Percentiles rank a stretch among this genome's conserved stretches.
Evolutionary conservation across 1,140 invertebrate species (phyloP).

Genomic region (Bacillus rossius): DNA sequence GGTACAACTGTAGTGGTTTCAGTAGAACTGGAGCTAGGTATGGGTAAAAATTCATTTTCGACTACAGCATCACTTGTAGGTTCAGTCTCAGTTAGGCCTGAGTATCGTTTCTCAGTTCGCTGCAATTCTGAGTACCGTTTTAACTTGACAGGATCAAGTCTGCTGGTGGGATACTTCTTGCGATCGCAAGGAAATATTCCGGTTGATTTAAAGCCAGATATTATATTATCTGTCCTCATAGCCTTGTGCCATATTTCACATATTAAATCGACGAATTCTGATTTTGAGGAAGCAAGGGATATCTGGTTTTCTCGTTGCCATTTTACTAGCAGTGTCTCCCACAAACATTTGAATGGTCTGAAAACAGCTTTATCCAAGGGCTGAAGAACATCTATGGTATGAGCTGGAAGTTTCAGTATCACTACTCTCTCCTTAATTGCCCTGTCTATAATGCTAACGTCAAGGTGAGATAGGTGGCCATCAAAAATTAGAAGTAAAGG

Average conservation of each 20-base stretch:
- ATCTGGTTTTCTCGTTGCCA: slow-evolving; percentile 13
- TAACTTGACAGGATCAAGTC: slow-evolving; percentile 13
- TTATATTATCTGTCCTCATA: slow-evolving; percentile 5
- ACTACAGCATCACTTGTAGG: too few species aligned
- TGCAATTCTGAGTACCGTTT: slow-evolving; percentile 1
- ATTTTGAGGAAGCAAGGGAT: slow-evolving; percentile 2
- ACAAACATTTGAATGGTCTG: slow-evolving; percentile 6
- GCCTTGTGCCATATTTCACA: slow-evolving; percentile 10
- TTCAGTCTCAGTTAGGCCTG: too few species aligned
- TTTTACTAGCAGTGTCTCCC: slow-evolving; percentile 8
- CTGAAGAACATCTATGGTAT: slow-evolving; percentile 13
- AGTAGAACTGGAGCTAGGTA: too few species aligned
- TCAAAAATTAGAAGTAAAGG: slow-evolving; percentile 14
- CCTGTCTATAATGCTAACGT: slow-evolving; percentile 6
- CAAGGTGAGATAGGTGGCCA: slow-evolving; percentile 11
- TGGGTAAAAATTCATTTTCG: too few species aligned
- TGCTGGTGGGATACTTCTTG: slow-evolving; percentile 9
- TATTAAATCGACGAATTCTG: slow-evolving; percentile 7
- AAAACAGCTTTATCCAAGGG: slow-evolving; percentile 12
- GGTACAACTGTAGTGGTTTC: too few species aligned
- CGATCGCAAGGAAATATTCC: slow-evolving; percentile 10
- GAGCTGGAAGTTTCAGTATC: slow-evolving; percentile 12
- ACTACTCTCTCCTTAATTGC: slow-evolving; percentile 1
- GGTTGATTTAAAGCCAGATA: slow-evolving; percentile 3
- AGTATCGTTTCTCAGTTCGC: too few species aligned